Percentiles rank a stretch among this genome's conserved stretches.
These are phyloP conservation scores for Leuctra nigra DNA, from an alignment of 2,888 invertebrate genomes.

Conservation along the genomic window DNA sequence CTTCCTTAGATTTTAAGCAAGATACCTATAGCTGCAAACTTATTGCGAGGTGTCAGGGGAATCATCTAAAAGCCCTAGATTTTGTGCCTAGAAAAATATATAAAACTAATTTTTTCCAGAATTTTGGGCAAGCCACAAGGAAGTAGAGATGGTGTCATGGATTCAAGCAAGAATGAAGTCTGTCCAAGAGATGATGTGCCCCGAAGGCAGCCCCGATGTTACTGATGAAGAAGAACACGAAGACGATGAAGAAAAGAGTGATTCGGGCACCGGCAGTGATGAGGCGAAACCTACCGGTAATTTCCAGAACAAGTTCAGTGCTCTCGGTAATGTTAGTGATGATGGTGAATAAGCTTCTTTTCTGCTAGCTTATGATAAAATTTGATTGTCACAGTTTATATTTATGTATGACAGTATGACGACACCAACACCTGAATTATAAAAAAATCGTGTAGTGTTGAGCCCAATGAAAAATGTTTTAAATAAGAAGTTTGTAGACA, in stretches of 20 bases:
- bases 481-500: not conserved
- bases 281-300: slow-evolving; percentile 21
- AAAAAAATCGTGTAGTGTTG: too few species aligned
- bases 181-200: slow-evolving; percentile 21
- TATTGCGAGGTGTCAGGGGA: too few species aligned
- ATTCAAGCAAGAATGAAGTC: slow-evolving; percentile 52
- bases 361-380: too few species aligned
- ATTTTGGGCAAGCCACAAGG: slow-evolving; percentile 53
- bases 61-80: too few species aligned
- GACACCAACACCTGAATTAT: too few species aligned
- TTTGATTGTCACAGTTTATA: too few species aligned
- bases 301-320: slow-evolving; percentile 12
- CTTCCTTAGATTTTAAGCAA: too few species aligned
- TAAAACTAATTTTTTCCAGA: too few species aligned
- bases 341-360: too few species aligned
- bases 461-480: not conserved
- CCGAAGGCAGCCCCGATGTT: slow-evolving; percentile 25
- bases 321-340: not conserved
- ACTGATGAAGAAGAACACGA: slow-evolving; percentile 29
- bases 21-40: too few species aligned
- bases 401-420: too few species aligned
- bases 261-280: slow-evolving; percentile 30
- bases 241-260: slow-evolving; percentile 30
- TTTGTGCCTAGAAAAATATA: too few species aligned
- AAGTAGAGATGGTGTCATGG: slow-evolving; percentile 57